These are phyloP conservation scores for Nematolebias whitei DNA, from an alignment of 2,113 vertebrate species.

Conservation along the genomic window DNA sequence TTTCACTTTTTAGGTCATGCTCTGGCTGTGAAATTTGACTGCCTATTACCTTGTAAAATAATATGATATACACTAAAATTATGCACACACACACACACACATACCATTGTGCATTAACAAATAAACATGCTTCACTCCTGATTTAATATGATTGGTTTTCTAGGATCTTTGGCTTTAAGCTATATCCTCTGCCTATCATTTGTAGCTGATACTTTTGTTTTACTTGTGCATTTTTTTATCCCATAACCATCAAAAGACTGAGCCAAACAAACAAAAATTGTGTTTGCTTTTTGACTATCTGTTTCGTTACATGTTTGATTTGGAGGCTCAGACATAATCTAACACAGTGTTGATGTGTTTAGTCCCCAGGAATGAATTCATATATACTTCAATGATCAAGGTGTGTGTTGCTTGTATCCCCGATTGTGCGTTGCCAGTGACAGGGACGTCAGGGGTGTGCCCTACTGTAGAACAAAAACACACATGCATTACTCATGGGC, in stretches of 20 bases:
- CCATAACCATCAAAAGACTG: conserved; percentile 19
- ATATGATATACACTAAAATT: conserved; percentile 48
- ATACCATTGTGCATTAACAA: conserved; percentile 10
- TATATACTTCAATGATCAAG: conserved; percentile 57
- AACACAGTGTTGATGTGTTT: conserved; percentile 41
- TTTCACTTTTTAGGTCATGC: conserved; percentile 84
- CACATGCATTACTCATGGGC: conserved; percentile 31
- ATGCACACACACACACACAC: background rate
- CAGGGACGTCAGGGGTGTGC: conserved; percentile 57
- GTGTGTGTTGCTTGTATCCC: conserved; percentile 44
- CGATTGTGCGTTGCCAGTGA: conserved; percentile 47
- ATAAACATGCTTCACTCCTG: conserved; percentile 19
- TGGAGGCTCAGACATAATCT: conserved; percentile 38
- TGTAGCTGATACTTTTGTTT: conserved; percentile 50
- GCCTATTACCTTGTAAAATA: conserved; percentile 73
- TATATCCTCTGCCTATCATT: conserved; percentile 28
- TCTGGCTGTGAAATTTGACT: conserved; percentile 70
- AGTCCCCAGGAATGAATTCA: conserved; percentile 52
- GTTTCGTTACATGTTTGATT: conserved; percentile 37
- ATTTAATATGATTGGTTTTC: conserved; percentile 52
- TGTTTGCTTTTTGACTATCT: conserved; percentile 39
- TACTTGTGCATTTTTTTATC: conserved; percentile 53
- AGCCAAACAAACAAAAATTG: conserved; percentile 30
- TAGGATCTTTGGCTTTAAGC: conserved; percentile 45
- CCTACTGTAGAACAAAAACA: conserved; percentile 29